Evolutionary conservation across 1,140 invertebrate species (phyloP), one percentile per base, ranked within the genome.

Genomic region (Triops cancriformis): DNA sequence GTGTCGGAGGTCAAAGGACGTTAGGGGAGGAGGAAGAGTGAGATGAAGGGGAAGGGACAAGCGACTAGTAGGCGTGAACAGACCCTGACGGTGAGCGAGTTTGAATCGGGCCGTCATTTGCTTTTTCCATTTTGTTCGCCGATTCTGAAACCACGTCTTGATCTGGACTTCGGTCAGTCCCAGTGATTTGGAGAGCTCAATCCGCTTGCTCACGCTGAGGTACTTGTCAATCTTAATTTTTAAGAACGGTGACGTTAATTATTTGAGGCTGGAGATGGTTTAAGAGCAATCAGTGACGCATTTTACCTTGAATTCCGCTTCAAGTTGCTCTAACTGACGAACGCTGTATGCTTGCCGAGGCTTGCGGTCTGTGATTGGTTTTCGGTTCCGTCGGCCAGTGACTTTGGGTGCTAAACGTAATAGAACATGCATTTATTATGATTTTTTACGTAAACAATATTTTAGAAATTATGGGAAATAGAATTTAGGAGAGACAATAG

Each of bases 71-170:
- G 89, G 88, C 41, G 90, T 87, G 81, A 93, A 90, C 7, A 94
- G 81, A 0, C 92, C 92, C 82, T 94, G 93, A n/a, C 93, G 85
- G 80, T 95, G 93, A 0, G 93, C 93, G 82, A 94, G 92, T 85
- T 96, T 95, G 74, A 96, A 84, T 1, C 93, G 85, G 0, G 94
- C 94, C 1, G 94, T 95, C 80, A 97, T 84, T 81, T 98, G 95
- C 82, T 98, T 98, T 85, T 98, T 97, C 95, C 95, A 97, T 82
- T 98, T 98, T 0, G 95, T 98, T 79, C 95, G 87, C 74, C 95
- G 87, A 84, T 97, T 97, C 85, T 98, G 95, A 83, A 96, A 98
- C 96, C 96, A 98, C 0, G 96, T 98, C 84, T 98, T 98, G 77
- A 98, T 96, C 87, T 98, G 96, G 2, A 97, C 95, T 86, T 98